phyloP scores from a whole-genome alignment of 2,888 invertebrate genomes.

The Eudasyphora cyanicolor region DNA sequence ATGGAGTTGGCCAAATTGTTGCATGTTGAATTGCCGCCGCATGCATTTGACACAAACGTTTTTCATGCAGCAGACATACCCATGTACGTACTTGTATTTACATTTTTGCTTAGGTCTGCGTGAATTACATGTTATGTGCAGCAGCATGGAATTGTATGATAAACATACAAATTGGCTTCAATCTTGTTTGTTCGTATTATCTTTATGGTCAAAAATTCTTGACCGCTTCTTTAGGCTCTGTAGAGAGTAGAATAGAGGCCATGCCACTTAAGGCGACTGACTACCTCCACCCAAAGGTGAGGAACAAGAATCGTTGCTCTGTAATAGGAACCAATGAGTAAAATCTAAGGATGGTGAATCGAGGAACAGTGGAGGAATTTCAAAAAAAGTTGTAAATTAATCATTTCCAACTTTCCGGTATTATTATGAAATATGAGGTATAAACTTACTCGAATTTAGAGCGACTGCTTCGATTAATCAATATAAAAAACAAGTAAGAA shows the following conservation, averaged over 20 bases:
- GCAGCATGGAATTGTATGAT: constrained; percentile 17
- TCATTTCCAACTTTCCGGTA: too few relatives aligned
- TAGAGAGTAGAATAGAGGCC: neutral
- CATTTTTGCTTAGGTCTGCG: neutral
- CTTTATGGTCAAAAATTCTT: constrained; percentile 18
- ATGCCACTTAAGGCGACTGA: too few relatives aligned
- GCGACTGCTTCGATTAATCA: too few relatives aligned
- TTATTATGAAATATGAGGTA: too few relatives aligned
- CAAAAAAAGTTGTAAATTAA: too few relatives aligned
- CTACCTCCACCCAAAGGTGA: neutral
- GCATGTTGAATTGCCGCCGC: constrained; percentile 16
- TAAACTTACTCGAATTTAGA: too few relatives aligned
- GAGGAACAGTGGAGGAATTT: too few relatives aligned
- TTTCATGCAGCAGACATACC: constrained; percentile 23
- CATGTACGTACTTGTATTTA: neutral
- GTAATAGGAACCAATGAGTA: constrained; percentile 33
- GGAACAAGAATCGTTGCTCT: neutral
- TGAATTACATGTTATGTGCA: constrained; percentile 4
- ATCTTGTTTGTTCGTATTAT: constrained; percentile 35
- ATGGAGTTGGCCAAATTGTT: constrained; percentile 34
- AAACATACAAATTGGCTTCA: constrained; percentile 29
- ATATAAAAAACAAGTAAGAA: too few relatives aligned
- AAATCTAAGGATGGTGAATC: too few relatives aligned
- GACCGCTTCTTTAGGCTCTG: constrained; percentile 5
- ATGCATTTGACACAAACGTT: constrained; percentile 23